Evolutionary conservation across 2,113 vertebrate genomes (phyloP), one percentile per base, ranked within the genome.

Genomic region (Dasyurus viverrinus): DNA sequence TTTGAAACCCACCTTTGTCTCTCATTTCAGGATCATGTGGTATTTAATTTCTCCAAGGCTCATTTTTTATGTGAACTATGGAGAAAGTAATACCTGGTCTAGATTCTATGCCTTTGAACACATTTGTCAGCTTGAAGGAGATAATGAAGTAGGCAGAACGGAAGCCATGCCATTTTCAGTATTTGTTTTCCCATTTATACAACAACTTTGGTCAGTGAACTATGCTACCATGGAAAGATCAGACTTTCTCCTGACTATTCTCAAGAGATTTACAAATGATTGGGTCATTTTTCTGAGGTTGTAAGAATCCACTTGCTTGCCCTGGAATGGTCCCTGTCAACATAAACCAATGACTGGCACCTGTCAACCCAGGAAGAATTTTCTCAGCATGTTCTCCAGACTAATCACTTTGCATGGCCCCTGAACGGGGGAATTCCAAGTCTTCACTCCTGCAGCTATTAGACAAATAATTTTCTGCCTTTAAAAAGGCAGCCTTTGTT

Each of bases 391-490:
- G 42, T 42, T 84, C n/a, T 84, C 68, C 16, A 84, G 68, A n/a
- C n/a, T 23, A 42, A 42, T 84, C 93, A 55, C 50, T 36, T 9
- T 10, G 12, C 10, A 30, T 2, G 4, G 4, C 1, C 3, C 1
- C 27, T 89, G 46, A 48, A 55, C 54, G 92, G 53, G 42, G 22
- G 46, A 89, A 76, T 52, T 52, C 53, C 89, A 68, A 55, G 76
- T 92, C 91, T 94, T 93, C 14, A 36, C 90, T 89, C 30, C 92
- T 94, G 47, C 24, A 76, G 89, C 24, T 30, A 55, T 84, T 84
- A 84, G 36, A 84, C 68, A 84, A 84, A 84, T 84, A 84, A 84
- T 84, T 42, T 84, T 42, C 68, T 84, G n/a, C n/a, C 68, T 84
- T 42, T 84, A 84, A n/a, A 84, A 84, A 84, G 68, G n/a, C 42